Percentiles rank a stretch among this genome's conserved stretches.
phyloP scores from a whole-genome alignment of 2,888 invertebrate species.

The Tuberolachnus salignus region DNA sequence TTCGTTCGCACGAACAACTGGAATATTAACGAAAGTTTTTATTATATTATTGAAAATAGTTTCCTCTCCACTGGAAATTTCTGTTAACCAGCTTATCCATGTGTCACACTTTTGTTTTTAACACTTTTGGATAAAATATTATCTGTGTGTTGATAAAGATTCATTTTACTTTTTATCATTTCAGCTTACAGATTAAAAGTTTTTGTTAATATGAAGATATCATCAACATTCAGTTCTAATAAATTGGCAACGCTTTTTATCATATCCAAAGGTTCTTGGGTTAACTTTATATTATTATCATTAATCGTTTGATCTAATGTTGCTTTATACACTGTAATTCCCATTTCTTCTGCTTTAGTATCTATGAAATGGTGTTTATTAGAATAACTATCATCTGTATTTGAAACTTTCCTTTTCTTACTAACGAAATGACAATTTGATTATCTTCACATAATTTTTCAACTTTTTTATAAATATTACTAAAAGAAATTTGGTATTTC shows the following conservation, averaged over 20 bases:
- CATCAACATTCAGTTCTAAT: not conserved
- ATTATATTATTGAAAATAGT: not conserved
- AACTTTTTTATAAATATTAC: not conserved
- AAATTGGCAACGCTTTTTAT: not conserved
- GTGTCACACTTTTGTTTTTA: not conserved
- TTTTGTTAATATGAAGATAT: not conserved
- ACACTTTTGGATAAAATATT: not conserved
- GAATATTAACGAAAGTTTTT: not conserved
- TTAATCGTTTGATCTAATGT: not conserved
- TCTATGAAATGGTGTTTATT: not conserved
- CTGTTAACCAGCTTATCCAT: not conserved
- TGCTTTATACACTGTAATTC: not conserved
- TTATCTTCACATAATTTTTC: not conserved
- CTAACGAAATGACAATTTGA: not conserved
- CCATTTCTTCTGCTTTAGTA: constrained; percentile 1
- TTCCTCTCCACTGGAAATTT: not conserved
- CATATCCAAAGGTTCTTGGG: not conserved
- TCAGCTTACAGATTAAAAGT: not conserved
- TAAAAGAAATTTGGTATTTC: not conserved
- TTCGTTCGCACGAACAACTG: not conserved
- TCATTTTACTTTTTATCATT: not conserved
- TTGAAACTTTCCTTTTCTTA: constrained; percentile 2
- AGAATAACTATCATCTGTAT: not conserved
- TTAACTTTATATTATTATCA: not conserved
- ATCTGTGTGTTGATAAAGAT: not conserved